Percentiles rank a stretch among this genome's conserved stretches.
These are phyloP conservation scores for Drosophila aff. DNA, from an alignment of 1,140 invertebrate species.

Conservation along the genomic window DNA sequence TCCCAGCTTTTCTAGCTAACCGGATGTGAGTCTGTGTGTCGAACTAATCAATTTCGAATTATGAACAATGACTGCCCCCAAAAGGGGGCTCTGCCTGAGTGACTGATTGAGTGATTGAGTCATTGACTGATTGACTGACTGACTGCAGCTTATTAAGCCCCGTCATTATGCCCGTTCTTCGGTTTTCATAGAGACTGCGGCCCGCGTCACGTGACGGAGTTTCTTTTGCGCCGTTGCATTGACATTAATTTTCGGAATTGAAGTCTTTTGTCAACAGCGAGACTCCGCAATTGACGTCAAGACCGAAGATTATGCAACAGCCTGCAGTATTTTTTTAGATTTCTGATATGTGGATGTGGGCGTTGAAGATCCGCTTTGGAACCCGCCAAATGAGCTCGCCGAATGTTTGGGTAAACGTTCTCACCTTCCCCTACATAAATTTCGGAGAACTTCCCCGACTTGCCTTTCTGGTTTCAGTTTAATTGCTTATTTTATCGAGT, in stretches of 20 bases:
- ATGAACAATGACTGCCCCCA: constrained; percentile 65
- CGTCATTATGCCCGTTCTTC: constrained; percentile 45
- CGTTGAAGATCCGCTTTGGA: constrained; percentile 63
- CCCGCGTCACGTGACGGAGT: constrained; percentile 62
- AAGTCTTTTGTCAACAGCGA: constrained; percentile 48
- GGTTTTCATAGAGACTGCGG: constrained; percentile 31
- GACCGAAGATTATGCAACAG: constrained; percentile 64
- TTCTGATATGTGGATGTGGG: constrained; percentile 51
- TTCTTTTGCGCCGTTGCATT: constrained; percentile 63
- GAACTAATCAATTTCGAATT: constrained; percentile 75
- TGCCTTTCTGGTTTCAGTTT: constrained; percentile 63
- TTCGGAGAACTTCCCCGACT: constrained; percentile 33
- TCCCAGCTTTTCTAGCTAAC: constrained; percentile 41
- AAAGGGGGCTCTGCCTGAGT: constrained; percentile 35
- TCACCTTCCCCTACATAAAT: constrained; percentile 54
- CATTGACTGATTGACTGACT: constrained; percentile 20
- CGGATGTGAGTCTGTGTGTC: constrained; percentile 60
- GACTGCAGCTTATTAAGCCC: constrained; percentile 43
- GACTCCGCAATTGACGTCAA: constrained; percentile 47
- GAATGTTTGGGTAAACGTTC: constrained; percentile 56
- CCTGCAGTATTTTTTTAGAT: constrained; percentile 35
- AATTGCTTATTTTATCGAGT: constrained; percentile 37
- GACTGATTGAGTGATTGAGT: constrained; percentile 31
- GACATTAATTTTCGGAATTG: constrained; percentile 62
- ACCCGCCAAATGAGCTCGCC: constrained; percentile 62